Base-by-base conservation (phyloP, 1,140 invertebrate species). In the Ridgeia piscesae region DNA sequence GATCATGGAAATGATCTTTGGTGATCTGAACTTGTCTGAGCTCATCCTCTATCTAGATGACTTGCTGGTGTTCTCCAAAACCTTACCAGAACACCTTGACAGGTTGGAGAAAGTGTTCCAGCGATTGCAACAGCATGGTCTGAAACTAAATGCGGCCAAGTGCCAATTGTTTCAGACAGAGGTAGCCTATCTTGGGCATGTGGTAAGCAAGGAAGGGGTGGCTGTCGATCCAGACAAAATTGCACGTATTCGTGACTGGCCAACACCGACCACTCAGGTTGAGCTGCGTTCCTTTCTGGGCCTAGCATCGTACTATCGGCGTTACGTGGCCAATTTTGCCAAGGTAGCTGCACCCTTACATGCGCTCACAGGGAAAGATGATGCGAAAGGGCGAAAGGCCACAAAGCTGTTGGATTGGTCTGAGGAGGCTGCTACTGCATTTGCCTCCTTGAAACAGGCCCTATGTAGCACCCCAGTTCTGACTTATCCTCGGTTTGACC, bases 91-190 rank as follows among this genome's bases (percentile, higher is more conserved):
- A 17, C 58, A 77, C 14, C 1, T 77, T 21, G 27, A 77, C 58
- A 77, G 11, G 58, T 77, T 77, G 27, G 17, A 77, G 58, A 77
- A 77, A 21, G 58, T 42, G 1, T 77, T 77, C 27, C 58, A 77
- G 58, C 17, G 58, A 21, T 77, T 77, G 8, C 58, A 31, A 1
- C 58, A 77, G 27, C 17, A 77, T 31, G 58, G 58, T 77, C 58
- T 77, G 88, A n/a, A n/a, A n/a, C n/a, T n/a, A n/a, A n/a, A n/a
- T n/a, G n/a, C n/a, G n/a, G n/a, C n/a, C n/a, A n/a, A n/a, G n/a
- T 93, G 93, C 89, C 35, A 93, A 11, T 48, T 93, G 27, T 92
- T 92, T 34, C 89, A 88, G 34, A 21, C n/a, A 1, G 4, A 92
- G 27, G 33, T 93, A 33, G 27, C 31, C n/a, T 90, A 92, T 58